Evolutionary conservation across 2,113 vertebrate species (phyloP), one percentile per base, ranked within the genome.

Genomic region (Cephalopholis sonnerati): DNA sequence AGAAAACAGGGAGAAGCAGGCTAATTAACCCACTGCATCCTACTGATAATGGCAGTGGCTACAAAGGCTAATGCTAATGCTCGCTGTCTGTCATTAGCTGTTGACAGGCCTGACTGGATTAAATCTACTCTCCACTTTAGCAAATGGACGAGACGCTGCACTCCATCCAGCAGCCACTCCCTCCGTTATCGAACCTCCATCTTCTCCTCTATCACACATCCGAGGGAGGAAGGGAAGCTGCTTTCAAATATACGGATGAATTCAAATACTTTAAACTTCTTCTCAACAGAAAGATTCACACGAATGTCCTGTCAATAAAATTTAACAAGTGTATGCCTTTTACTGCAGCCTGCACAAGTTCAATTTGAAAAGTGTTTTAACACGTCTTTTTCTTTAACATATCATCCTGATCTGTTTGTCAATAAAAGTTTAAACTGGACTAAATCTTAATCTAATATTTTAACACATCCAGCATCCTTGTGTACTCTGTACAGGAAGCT

Each of bases 111-210:
- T 10, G 71, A 83, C 74, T 83, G 79, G 62, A 83, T 88, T 72
- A 51, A 70, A 82, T 86, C 87, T 39, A 16, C 73, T 61, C 58
- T 73, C 71, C 79, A 86, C 83, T 88, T 81, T 74, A 81, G 65
- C 73, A 88, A 87, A 86, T 68, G 78, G 83, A 84, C 72, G 4
- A 70, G 63, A 64, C 0, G 12, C 53, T 80, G 78, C 71, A 39
- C 75, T 51, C 51, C 79, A 63, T 67, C 71, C 48, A 59, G 62
- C 72, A 11, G 64, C 74, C 69, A 0, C 64, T 84, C 72, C 75
- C 39, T 84, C 70, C 65, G 64, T 79, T 57, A 46, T 7, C 13
- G 0, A 53, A 20, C n/a, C 64, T 59, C 64, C 41, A 16, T 57
- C 68, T 54, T 1, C 36, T 25, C 32, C 24, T 58, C 54, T 41